phyloP scores from a whole-genome alignment of 2,797 vertebrate genomes.

The Squalus acanthias region DNA sequence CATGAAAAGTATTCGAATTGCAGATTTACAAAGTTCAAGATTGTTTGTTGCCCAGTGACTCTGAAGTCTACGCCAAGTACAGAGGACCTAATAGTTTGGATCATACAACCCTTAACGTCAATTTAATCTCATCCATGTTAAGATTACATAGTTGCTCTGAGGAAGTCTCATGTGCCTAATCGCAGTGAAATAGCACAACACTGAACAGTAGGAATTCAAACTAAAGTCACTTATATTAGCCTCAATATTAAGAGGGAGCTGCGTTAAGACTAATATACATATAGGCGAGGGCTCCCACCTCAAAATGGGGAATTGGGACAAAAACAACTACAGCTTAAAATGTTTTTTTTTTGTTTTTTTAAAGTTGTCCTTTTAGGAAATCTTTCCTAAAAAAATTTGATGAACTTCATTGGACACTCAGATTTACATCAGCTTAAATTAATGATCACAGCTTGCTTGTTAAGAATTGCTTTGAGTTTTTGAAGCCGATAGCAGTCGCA shows the following conservation, averaged over 20 bases:
- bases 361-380: not conserved
- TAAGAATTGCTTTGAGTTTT: not conserved
- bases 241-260: not conserved
- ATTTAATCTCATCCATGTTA: not conserved
- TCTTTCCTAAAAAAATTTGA: not conserved
- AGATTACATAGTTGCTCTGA: no score
- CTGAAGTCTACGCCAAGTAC: not conserved
- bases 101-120: not conserved
- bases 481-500: not conserved
- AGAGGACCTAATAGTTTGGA: no score
- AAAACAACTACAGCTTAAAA: not conserved
- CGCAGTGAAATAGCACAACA: not conserved
- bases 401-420: not conserved
- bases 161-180: not conserved
- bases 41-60: not conserved
- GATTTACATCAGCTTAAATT: not conserved
- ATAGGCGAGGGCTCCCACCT: not conserved
- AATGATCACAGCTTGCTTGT: not conserved
- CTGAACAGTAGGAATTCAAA: not conserved
- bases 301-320: not conserved
- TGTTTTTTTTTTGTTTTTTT: no score
- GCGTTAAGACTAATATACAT: no score
- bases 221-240: not conserved
- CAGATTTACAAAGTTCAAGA: not conserved
- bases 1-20: not conserved